Percentiles rank a stretch among this genome's conserved stretches.
phyloP scores from a whole-genome alignment of 2,113 vertebrate species.

The Corythornis madagascariensis region DNA sequence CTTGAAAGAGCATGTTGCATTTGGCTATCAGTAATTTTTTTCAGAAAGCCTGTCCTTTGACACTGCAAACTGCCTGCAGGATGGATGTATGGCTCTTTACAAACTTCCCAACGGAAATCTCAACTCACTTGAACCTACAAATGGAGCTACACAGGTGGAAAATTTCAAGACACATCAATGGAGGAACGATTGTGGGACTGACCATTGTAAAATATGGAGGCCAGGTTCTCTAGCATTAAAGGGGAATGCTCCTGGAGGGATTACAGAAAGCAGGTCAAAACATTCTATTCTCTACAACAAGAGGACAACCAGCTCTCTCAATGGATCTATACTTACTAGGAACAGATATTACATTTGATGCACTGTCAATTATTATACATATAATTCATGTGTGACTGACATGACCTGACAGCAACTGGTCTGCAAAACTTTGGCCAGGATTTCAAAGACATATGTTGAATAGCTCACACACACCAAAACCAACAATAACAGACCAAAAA shows the following conservation, averaged over 20 bases:
- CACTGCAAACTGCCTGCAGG: not conserved
- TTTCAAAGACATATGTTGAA: not conserved
- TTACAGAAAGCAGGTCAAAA: not conserved
- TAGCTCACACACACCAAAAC: not conserved
- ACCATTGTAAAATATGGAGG: not conserved
- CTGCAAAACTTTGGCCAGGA: not conserved
- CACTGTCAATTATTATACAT: not conserved
- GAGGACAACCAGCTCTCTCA: not conserved
- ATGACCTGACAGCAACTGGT: not conserved
- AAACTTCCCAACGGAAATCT: not conserved
- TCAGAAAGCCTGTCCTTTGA: not conserved
- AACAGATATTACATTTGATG: not conserved
- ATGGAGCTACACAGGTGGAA: not conserved
- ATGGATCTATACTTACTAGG: not conserved
- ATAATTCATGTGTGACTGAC: slow-evolving; percentile 8
- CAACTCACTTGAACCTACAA: not conserved
- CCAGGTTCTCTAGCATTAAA: not conserved
- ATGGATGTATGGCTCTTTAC: not conserved
- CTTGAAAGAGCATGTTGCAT: not conserved
- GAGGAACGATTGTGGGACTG: not conserved
- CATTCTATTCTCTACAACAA: not conserved
- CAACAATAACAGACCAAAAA: no score
- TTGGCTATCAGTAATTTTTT: not conserved
- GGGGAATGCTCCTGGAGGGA: not conserved
- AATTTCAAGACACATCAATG: not conserved